A percentile compares a stretch with the other conserved stretches of the same genome.
phyloP scores from a whole-genome alignment of 2,113 vertebrate species.

The Romanogobio albipinnatus region DNA sequence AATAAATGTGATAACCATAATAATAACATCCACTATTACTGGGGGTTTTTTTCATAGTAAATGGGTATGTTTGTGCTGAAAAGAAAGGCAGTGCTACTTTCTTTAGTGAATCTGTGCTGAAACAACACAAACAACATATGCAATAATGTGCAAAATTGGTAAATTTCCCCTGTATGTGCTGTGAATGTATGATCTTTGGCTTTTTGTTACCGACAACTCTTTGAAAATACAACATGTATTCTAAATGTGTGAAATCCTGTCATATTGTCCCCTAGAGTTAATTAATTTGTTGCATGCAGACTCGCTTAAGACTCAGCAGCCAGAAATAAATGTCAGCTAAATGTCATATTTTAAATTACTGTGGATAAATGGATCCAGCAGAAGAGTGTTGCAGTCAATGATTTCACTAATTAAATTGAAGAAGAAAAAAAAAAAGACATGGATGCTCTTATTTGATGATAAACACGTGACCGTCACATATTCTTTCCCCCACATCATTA shows the following conservation, averaged over 20 bases:
- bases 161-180: neutral
- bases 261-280: slow-evolving; percentile 32
- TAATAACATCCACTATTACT: neutral
- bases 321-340: slow-evolving; percentile 57
- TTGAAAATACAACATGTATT: slow-evolving; percentile 35
- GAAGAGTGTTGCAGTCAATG: slow-evolving; percentile 45
- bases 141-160: slow-evolving; percentile 2
- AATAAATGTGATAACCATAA: neutral
- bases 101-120: neutral
- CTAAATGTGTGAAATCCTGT: slow-evolving; percentile 26
- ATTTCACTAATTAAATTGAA: slow-evolving; percentile 48
- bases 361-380: slow-evolving; percentile 40
- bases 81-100: neutral
- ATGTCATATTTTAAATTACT: slow-evolving; percentile 51
- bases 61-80: neutral
- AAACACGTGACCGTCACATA: slow-evolving; percentile 5
- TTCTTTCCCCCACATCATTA: slow-evolving; percentile 16
- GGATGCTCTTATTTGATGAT: slow-evolving; percentile 20
- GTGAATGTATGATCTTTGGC: slow-evolving; percentile 5
- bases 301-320: slow-evolving; percentile 21
- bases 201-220: neutral
- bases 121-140: neutral
- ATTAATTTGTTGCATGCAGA: slow-evolving; percentile 47
- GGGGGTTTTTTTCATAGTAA: neutral
- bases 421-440: neutral